phyloP scores from a whole-genome alignment of 2,888 invertebrate genomes.

The Chesias legatella region DNA sequence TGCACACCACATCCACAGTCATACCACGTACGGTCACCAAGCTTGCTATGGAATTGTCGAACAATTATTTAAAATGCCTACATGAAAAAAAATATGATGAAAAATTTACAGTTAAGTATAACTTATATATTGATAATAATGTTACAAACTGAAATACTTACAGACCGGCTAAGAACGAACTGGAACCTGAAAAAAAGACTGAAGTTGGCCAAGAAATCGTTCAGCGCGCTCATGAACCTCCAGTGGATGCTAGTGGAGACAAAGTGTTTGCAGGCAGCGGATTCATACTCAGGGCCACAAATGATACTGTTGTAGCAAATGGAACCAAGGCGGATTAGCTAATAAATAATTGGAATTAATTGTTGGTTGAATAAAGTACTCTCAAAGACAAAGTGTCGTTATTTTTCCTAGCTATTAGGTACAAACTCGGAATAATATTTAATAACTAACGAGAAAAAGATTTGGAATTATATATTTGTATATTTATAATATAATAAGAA shows the following conservation, averaged over 20 bases:
- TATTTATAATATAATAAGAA: no score
- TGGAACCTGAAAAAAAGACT: constrained; percentile 26
- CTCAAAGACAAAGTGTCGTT: no score
- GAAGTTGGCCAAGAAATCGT: constrained; percentile 21
- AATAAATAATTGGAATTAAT: neutral
- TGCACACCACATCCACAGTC: no score
- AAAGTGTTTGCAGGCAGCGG: constrained; percentile 53
- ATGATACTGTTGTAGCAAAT: constrained; percentile 29
- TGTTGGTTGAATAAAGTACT: constrained; percentile 1
- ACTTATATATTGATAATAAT: neutral
- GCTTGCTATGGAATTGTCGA: no score
- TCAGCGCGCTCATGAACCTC: constrained; percentile 32
- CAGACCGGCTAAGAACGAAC: constrained; percentile 55
- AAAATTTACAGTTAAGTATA: no score
- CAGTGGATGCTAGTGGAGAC: constrained; percentile 35
- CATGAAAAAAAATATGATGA: no score
- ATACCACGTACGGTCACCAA: no score
- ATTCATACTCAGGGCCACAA: constrained; percentile 44
- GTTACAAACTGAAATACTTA: neutral
- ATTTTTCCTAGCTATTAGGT: no score
- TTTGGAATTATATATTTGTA: no score
- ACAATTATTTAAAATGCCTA: no score
- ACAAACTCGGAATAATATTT: no score
- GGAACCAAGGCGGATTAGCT: constrained; percentile 14
- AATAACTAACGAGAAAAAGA: no score